phyloP scores from a whole-genome alignment of 2,113 vertebrate genomes.

The Ptilonorhynchus violaceus region DNA sequence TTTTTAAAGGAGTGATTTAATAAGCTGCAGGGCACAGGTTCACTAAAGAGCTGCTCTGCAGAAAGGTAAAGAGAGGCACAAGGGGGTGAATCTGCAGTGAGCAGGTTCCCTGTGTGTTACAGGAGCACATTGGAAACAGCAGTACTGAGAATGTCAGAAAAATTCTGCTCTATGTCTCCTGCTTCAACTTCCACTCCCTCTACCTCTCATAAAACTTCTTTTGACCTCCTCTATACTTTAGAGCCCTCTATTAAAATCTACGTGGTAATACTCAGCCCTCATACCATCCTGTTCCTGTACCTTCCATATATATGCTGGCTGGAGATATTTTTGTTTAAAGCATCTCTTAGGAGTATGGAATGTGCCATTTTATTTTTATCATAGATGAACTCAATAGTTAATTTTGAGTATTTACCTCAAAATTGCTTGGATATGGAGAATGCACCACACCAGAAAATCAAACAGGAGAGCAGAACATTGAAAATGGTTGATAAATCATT shows the following conservation, averaged over 20 bases:
- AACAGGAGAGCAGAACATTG: not conserved
- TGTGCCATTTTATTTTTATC: not conserved
- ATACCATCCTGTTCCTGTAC: not conserved
- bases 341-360: not conserved
- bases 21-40: not conserved
- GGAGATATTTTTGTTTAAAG: not conserved
- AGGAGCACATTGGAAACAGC: not conserved
- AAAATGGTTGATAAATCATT: not conserved
- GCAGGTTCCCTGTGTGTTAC: not conserved
- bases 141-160: not conserved
- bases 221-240: not conserved
- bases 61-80: not conserved
- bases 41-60: not conserved
- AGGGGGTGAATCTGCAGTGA: not conserved
- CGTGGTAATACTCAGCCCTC: not conserved
- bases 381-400: not conserved
- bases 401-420: not conserved
- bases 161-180: not conserved
- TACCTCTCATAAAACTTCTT: not conserved
- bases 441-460: not conserved
- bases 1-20: not conserved
- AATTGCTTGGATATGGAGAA: not conserved
- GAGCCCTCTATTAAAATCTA: not conserved
- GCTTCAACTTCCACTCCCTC: not conserved
- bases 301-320: not conserved